Evolutionary conservation across 2,113 vertebrate species (phyloP).

Genomic region (Rhabdomys dilectus): DNA sequence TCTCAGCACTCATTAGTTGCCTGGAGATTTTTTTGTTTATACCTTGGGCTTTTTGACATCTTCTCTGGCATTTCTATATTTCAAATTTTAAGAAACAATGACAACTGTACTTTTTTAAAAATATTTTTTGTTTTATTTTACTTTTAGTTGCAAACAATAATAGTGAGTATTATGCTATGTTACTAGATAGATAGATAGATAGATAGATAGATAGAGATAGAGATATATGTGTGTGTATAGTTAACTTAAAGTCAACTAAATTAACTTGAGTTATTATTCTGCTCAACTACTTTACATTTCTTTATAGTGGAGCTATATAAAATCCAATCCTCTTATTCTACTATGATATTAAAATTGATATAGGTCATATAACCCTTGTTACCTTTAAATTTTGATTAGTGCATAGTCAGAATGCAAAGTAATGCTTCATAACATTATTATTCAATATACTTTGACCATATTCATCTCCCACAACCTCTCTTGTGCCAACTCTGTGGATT

Average conservation of each 20-base stretch:
- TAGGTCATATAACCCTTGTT: background rate
- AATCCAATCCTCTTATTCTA: background rate
- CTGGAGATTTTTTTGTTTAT: background rate
- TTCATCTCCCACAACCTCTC: background rate
- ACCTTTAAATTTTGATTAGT: background rate
- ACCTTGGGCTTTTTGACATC: background rate
- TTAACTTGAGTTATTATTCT: background rate
- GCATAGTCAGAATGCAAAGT: background rate
- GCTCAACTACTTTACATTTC: background rate
- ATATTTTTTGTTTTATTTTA: background rate
- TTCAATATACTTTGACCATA: background rate
- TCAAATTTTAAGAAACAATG: background rate
- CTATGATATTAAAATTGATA: background rate
- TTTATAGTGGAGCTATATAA: background rate
- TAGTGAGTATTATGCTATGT: background rate
- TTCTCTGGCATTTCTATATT: background rate
- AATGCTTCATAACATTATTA: background rate
- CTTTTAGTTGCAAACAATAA: background rate
- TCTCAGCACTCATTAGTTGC: background rate
- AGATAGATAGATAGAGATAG: no score
- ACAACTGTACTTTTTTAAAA: background rate
- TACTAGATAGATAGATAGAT: no score
- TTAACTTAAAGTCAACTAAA: background rate
- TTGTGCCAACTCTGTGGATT: background rate
- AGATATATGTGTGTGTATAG: no score